A percentile compares a stretch with the other conserved stretches of the same genome.
These are phyloP conservation scores for Harpagifer antarcticus DNA, from an alignment of 2,797 vertebrate genomes.

Conservation along the genomic window DNA sequence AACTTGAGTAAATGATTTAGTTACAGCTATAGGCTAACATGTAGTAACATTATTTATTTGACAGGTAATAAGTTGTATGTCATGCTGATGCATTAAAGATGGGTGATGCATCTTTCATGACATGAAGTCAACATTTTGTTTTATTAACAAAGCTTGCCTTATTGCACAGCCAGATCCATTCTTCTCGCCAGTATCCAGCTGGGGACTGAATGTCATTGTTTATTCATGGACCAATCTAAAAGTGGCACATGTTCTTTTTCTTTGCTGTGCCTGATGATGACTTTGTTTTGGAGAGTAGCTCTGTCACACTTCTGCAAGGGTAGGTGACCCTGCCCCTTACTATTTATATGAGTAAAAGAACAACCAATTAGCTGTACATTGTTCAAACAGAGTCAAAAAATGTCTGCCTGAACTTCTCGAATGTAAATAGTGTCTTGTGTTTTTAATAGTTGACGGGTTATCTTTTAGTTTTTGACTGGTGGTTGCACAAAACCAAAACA, in stretches of 20 bases:
- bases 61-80: not conserved
- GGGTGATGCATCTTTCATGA: conserved; percentile 68
- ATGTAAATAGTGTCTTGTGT: not conserved
- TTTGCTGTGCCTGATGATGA: conserved; percentile 26
- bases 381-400: too few relatives aligned
- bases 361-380: not conserved
- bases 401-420: too few relatives aligned
- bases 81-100: conserved; percentile 32
- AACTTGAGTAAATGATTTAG: not conserved
- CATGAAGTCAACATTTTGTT: conserved; percentile 72
- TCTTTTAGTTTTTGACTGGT: not conserved
- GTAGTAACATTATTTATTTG: too few relatives aligned
- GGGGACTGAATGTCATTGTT: conserved; percentile 60
- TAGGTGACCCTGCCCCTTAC: too few relatives aligned
- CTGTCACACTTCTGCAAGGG: not conserved
- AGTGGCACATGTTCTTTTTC: conserved; percentile 25
- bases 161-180: conserved; percentile 56
- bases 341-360: not conserved
- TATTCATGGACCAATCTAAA: conserved; percentile 63
- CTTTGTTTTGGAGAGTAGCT: conserved; percentile 26
- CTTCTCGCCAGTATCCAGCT: conserved; percentile 51
- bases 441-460: not conserved
- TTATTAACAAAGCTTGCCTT: conserved; percentile 56
- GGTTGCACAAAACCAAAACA: not conserved
- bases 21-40: not conserved